Conservation (phyloP, 1,140 invertebrate species). For the Drosophila pallidifrons region DNA sequence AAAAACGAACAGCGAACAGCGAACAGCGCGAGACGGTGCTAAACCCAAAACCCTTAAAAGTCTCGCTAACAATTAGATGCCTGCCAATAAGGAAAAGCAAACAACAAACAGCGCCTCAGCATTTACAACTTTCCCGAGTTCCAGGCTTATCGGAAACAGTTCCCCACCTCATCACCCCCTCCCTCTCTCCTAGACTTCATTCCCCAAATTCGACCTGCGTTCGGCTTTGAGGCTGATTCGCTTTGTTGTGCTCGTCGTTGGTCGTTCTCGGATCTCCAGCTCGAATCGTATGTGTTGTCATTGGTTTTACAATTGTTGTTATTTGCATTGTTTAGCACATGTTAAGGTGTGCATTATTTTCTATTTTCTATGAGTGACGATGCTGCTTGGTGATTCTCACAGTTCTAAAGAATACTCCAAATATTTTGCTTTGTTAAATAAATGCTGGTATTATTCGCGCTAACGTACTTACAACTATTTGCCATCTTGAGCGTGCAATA, state of each 20-base stretch:
- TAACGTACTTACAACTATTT: slow-evolving; percentile 16
- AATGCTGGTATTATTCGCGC: slow-evolving; percentile 12
- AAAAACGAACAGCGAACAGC: slow-evolving; percentile 1
- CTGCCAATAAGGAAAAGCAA: slow-evolving; percentile 77
- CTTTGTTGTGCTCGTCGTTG: slow-evolving; percentile 18
- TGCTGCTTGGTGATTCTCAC: slow-evolving; percentile 5
- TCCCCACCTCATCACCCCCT: not conserved
- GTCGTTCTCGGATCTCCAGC: not conserved
- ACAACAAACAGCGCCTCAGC: slow-evolving; percentile 56
- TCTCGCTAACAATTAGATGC: slow-evolving; percentile 64
- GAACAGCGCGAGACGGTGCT: not conserved
- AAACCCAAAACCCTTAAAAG: slow-evolving; percentile 68
- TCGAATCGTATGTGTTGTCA: slow-evolving; percentile 11
- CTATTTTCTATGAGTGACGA: slow-evolving; percentile 47
- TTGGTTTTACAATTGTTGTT: slow-evolving; percentile 34
- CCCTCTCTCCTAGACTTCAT: not conserved
- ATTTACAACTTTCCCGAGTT: slow-evolving; percentile 47
- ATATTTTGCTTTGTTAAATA: slow-evolving; percentile 46
- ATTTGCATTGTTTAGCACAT: slow-evolving; percentile 46
- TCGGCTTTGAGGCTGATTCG: slow-evolving; percentile 42
- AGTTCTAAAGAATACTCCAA: slow-evolving; percentile 45
- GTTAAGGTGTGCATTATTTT: slow-evolving; percentile 39
- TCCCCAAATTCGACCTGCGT: slow-evolving; percentile 14
- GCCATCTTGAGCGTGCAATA: not conserved
- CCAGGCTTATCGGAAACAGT: slow-evolving; percentile 31